phyloP scores from a whole-genome alignment of 2,888 invertebrate species.

The Sarcophaga caerulescens region DNA sequence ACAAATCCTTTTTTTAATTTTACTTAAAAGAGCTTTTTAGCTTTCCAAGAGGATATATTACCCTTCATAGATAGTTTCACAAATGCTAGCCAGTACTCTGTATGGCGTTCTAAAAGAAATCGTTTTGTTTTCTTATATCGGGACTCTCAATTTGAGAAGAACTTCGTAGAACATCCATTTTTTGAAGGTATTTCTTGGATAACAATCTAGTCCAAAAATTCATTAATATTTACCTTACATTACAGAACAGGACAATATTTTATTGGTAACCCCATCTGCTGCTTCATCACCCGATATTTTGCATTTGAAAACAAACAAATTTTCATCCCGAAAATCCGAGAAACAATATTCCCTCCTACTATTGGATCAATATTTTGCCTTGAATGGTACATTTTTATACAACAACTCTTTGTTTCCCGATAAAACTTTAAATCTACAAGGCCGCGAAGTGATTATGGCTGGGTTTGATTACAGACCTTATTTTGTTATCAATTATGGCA shows the following conservation, averaged over 20 bases:
- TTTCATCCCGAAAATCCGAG: slow-evolving; percentile 73
- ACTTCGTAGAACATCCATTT: slow-evolving; percentile 70
- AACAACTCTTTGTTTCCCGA: slow-evolving; percentile 74
- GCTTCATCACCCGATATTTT: slow-evolving; percentile 66
- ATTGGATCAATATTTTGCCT: slow-evolving; percentile 73
- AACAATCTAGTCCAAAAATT: not conserved
- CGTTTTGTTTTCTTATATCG: slow-evolving; percentile 74
- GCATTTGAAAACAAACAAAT: slow-evolving; percentile 78
- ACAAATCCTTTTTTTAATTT: not conserved
- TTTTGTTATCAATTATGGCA: slow-evolving; percentile 75
- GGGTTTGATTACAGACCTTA: slow-evolving; percentile 79
- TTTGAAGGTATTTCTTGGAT: slow-evolving; percentile 70
- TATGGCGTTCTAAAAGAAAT: slow-evolving; percentile 76
- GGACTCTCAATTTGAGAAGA: slow-evolving; percentile 48
- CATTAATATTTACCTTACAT: not conserved
- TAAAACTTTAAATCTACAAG: slow-evolving; percentile 74
- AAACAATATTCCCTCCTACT: slow-evolving; percentile 70
- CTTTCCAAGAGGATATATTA: slow-evolving; percentile 74
- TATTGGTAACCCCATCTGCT: not conserved
- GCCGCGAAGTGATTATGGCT: slow-evolving; percentile 75
- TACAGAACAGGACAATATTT: slow-evolving; percentile 22
- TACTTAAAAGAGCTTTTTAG: slow-evolving; percentile 74
- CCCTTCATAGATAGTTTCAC: slow-evolving; percentile 74
- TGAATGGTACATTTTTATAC: slow-evolving; percentile 64
- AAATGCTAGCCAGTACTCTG: slow-evolving; percentile 75